phyloP scores from a whole-genome alignment of 2,888 invertebrate genomes.

The Cetonia aurata region DNA sequence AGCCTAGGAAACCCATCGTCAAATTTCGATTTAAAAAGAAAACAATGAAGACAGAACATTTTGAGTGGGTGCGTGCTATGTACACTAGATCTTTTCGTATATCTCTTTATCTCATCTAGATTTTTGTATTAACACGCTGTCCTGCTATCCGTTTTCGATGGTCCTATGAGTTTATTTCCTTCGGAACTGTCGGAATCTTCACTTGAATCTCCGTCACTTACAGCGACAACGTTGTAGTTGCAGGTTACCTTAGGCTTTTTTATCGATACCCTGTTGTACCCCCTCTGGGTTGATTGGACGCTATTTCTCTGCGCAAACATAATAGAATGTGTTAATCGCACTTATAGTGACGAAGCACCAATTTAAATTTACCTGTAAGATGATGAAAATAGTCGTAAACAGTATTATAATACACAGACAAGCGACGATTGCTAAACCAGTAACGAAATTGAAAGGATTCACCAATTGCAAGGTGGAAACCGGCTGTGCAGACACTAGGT shows the following conservation, averaged over 20 bases:
- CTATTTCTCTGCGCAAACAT: slow-evolving; percentile 60
- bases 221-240: slow-evolving; percentile 67
- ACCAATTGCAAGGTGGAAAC: slow-evolving; percentile 65
- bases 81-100: slow-evolving; percentile 48
- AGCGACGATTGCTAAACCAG: slow-evolving; percentile 75
- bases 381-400: slow-evolving; percentile 78
- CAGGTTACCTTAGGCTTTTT: slow-evolving; percentile 67
- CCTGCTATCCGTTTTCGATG: slow-evolving; percentile 58
- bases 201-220: slow-evolving; percentile 64
- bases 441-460: slow-evolving; percentile 74
- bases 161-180: slow-evolving; percentile 60
- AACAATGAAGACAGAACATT: slow-evolving; percentile 62
- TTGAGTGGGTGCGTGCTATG: slow-evolving; percentile 49
- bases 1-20: too few relatives aligned
- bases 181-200: slow-evolving; percentile 65
- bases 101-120: not conserved
- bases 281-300: slow-evolving; percentile 60
- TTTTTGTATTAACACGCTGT: slow-evolving; percentile 60
- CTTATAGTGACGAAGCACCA: too few relatives aligned
- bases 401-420: slow-evolving; percentile 78
- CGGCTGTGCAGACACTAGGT: slow-evolving; percentile 64
- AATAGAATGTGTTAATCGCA: not conserved
- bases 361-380: slow-evolving; percentile 74
- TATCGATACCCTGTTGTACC: slow-evolving; percentile 66
- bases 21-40: slow-evolving; percentile 43